Evolutionary conservation across 2,113 vertebrate species (phyloP).

Genomic region (Mormyrus iriodes): DNA sequence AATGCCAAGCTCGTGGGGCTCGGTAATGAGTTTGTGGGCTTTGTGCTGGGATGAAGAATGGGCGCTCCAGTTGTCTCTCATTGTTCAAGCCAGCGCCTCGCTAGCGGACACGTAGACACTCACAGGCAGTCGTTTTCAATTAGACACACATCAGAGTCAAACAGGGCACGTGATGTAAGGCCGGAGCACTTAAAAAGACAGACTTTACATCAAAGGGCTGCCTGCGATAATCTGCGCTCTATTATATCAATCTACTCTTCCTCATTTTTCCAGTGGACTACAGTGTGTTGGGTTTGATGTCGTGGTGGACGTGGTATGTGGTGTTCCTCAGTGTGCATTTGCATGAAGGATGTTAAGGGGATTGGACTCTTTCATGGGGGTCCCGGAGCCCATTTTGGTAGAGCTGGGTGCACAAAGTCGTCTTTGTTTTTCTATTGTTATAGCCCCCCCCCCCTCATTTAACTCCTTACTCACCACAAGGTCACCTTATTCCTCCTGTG

Average conservation of each 20-base stretch:
- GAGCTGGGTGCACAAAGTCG: background rate
- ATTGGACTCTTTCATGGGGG: background rate
- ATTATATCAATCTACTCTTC: background rate
- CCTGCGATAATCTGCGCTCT: background rate
- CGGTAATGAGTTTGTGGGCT: constrained; percentile 14
- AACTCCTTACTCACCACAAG: background rate
- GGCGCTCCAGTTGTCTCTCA: background rate
- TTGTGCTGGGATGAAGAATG: constrained; percentile 14
- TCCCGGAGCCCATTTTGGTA: background rate
- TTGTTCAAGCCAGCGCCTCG: background rate
- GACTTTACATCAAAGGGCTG: background rate
- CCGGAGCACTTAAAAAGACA: background rate
- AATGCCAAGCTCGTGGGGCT: background rate
- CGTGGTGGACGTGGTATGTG: background rate
- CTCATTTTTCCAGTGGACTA: background rate
- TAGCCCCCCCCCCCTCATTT: background rate
- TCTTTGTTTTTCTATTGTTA: background rate
- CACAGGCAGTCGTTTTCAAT: background rate
- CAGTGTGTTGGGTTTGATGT: background rate
- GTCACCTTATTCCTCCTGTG: background rate
- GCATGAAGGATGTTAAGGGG: background rate
- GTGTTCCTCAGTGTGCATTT: background rate
- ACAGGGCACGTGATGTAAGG: background rate
- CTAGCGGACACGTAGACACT: background rate
- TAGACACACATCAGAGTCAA: background rate